phyloP scores from a whole-genome alignment of 2,113 vertebrate species.

The Antechinus flavipes region DNA sequence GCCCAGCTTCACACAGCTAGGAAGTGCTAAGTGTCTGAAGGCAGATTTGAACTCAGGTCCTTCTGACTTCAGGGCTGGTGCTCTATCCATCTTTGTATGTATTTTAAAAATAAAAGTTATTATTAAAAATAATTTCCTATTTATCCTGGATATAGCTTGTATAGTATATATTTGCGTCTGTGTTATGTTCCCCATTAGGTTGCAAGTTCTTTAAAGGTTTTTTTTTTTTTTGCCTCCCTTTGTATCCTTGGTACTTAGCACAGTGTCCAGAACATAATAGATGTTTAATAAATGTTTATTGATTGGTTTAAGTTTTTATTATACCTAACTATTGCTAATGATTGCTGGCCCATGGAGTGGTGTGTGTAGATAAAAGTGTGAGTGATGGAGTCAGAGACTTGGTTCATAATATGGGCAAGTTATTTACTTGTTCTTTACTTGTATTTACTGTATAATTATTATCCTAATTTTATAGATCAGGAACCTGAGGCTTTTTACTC shows the following conservation, averaged over 20 bases:
- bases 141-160: too few relatives aligned
- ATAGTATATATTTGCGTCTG: too few relatives aligned
- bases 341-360: background rate
- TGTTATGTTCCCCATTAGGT: too few relatives aligned
- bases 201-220: background rate
- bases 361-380: background rate
- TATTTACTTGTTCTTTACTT: background rate
- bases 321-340: background rate
- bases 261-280: background rate
- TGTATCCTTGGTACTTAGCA: background rate
- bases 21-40: too few relatives aligned
- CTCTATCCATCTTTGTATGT: too few relatives aligned
- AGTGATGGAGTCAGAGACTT: background rate
- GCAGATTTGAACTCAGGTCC: too few relatives aligned
- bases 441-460: too few relatives aligned
- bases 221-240: background rate
- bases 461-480: too few relatives aligned
- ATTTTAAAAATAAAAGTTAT: too few relatives aligned
- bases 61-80: too few relatives aligned
- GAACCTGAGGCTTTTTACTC: background rate
- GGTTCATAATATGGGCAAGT: background rate
- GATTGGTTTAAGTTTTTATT: background rate
- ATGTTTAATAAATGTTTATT: background rate
- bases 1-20: too few relatives aligned
- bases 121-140: too few relatives aligned